Base-by-base conservation (phyloP, 2,113 vertebrate species). In the Phyllostomus hastatus region DNA sequence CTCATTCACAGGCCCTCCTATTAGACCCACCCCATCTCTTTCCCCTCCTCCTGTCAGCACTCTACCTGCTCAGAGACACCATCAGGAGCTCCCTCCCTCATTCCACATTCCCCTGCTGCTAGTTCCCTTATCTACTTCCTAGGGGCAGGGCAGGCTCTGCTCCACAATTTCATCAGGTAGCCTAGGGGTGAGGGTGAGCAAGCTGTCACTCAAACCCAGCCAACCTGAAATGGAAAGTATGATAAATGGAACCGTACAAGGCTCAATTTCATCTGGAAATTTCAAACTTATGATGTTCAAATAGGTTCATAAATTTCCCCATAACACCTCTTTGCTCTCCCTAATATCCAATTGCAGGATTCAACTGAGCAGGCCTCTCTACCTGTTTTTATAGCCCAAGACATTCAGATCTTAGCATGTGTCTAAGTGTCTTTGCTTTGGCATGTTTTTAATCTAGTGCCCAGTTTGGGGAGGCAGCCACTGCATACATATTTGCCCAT, bases 191-290 rank as follows among this genome's bases (percentile, higher is more conserved):
- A 94, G 84, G 43, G 41, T 90, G 64, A 94, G 54, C 88, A 75
- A 95, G 70, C 69, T 97, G 91, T 93, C 92, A 95, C 78, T 96
- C 72, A 78, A 78, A 87, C 16, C 8, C 89, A 92, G 41, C 38
- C 50, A 59, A 75, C 20, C 82, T 96, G 95, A 94, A 95, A 95
- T 70, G 96, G 97, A 94, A 94, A 96, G 83, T 52, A 85, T 92
- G 90, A 96, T n/a, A 91, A 92, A 96, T 86, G 94, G 96, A 98
- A 95, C 75, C 67, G 14, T 9, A 87, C 61, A 64, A 98, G 28
- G 95, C 41, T 96, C 92, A 84, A 70, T 97, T 97, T 98, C 85
- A 59, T 94, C 85, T 93, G 89, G 94, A 96, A 96, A 97, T 97
- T 94, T 97, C 89, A 97, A 97, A 97, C 41, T 50, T 93, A 88